Evolutionary conservation across 2,888 invertebrate genomes (phyloP).

Genomic region (Salpingus planirostris): DNA sequence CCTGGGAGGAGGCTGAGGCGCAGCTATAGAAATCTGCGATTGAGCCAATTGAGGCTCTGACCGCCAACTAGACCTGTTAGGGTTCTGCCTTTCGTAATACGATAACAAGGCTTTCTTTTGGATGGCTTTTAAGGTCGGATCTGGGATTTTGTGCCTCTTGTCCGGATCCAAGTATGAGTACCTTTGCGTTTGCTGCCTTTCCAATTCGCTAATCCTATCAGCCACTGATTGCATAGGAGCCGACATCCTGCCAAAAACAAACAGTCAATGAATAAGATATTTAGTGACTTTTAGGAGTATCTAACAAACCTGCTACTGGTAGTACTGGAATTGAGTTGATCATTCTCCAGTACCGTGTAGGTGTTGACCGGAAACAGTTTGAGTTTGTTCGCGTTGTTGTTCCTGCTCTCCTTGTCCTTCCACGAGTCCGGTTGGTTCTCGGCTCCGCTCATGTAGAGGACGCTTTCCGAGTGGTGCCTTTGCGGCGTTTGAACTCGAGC

Average conservation of each 20-base stretch:
- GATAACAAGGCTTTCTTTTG: conserved; percentile 76
- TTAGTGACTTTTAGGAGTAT: background rate
- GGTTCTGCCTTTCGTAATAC: conserved; percentile 62
- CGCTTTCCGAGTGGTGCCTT: conserved; percentile 68
- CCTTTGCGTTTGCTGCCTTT: conserved; percentile 50
- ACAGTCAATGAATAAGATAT: conserved; percentile 1
- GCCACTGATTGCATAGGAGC: conserved; percentile 49
- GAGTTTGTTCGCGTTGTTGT: conserved; percentile 44
- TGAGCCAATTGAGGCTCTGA: conserved; percentile 51
- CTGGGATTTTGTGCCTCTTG: conserved; percentile 62
- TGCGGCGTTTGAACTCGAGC: conserved; percentile 69
- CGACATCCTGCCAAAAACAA: conserved; percentile 30
- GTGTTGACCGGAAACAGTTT: conserved; percentile 64
- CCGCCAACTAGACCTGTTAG: conserved; percentile 42
- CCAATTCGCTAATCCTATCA: conserved; percentile 56
- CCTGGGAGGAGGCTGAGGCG: conserved; percentile 23
- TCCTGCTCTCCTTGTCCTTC: conserved; percentile 36
- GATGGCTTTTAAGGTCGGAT: conserved; percentile 67
- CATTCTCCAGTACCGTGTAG: conserved; percentile 49
- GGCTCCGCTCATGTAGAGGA: conserved; percentile 56
- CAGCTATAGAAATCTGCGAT: conserved; percentile 8
- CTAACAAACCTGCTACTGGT: conserved; percentile 3
- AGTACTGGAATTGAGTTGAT: conserved; percentile 7
- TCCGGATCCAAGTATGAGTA: conserved; percentile 65
- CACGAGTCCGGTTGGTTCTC: conserved; percentile 27